Conservation (phyloP, 2,888 invertebrate species). For the Dasypogon diadema region DNA sequence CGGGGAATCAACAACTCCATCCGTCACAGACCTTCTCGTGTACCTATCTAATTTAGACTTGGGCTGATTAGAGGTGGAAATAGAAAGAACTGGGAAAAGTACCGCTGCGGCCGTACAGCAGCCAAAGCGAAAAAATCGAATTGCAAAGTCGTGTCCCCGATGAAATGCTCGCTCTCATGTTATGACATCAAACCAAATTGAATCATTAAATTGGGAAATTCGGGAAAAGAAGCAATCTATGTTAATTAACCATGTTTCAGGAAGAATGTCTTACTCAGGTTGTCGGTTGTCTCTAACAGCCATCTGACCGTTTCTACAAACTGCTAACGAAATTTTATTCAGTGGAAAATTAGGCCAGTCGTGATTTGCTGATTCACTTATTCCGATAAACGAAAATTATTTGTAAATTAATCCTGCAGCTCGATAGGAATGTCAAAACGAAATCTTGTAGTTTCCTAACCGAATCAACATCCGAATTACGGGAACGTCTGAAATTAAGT, state of each 20-base stretch:
- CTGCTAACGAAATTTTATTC: slow-evolving; percentile 35
- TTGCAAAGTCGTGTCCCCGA: slow-evolving; percentile 52
- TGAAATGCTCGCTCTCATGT: slow-evolving; percentile 53
- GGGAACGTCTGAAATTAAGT: too few species aligned
- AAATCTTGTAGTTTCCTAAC: background rate
- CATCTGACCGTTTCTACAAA: slow-evolving; percentile 30
- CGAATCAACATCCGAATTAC: too few species aligned
- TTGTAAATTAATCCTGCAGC: slow-evolving; percentile 25
- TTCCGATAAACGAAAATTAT: slow-evolving; percentile 38
- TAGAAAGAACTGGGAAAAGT: slow-evolving; percentile 12
- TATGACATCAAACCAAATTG: slow-evolving; percentile 56
- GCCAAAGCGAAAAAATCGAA: slow-evolving; percentile 15
- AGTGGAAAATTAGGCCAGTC: slow-evolving; percentile 45
- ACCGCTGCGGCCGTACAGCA: background rate
- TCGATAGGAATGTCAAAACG: slow-evolving; percentile 40
- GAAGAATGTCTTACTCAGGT: slow-evolving; percentile 43
- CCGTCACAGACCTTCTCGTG: slow-evolving; percentile 35
- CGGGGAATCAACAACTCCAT: slow-evolving; percentile 9
- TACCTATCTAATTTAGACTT: slow-evolving; percentile 23
- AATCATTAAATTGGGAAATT: slow-evolving; percentile 56
- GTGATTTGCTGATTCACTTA: slow-evolving; percentile 43
- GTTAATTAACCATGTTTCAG: slow-evolving; percentile 55
- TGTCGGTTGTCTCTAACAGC: slow-evolving; percentile 18
- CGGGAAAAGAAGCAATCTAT: slow-evolving; percentile 53
- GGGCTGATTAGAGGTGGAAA: slow-evolving; percentile 15